Evolutionary conservation across 1,140 invertebrate species (phyloP).

Genomic region (Zaprionus taronus): DNA sequence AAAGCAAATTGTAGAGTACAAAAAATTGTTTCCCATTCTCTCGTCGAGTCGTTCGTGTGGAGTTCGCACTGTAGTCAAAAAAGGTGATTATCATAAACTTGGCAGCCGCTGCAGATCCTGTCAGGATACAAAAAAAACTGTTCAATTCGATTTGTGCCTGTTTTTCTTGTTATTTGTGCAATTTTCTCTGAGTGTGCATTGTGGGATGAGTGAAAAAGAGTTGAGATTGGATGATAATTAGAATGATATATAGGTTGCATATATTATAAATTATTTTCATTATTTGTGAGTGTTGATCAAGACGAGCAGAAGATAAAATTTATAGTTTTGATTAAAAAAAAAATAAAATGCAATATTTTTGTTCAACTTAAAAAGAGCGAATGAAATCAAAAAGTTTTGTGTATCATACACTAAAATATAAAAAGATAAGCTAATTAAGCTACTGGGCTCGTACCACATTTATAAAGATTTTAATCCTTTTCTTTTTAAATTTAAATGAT

Average conservation of each 20-base stretch:
- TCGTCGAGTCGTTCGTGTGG: slow-evolving; percentile 10
- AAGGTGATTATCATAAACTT: slow-evolving; percentile 41
- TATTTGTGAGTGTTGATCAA: too few species aligned
- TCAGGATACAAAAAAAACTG: not conserved
- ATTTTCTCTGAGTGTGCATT: not conserved
- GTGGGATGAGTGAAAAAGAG: slow-evolving; percentile 10
- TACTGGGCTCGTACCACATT: slow-evolving; percentile 85
- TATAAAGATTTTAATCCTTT: slow-evolving; percentile 85
- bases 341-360: too few species aligned
- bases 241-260: too few species aligned
- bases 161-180: not conserved
- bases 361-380: too few species aligned
- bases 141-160: not conserved
- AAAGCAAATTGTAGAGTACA: slow-evolving; percentile 42
- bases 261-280: too few species aligned
- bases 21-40: slow-evolving; percentile 19
- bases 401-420: slow-evolving; percentile 86
- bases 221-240: too few species aligned
- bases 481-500: too few species aligned
- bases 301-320: too few species aligned
- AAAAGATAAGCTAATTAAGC: slow-evolving; percentile 85
- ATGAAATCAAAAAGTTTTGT: slow-evolving; percentile 85
- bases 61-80: not conserved
- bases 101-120: not conserved
- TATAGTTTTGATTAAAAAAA: too few species aligned